These are phyloP conservation scores for Tetranychus cinnabarinus DNA, from an alignment of 1,140 invertebrate species.

Conservation along the genomic window DNA sequence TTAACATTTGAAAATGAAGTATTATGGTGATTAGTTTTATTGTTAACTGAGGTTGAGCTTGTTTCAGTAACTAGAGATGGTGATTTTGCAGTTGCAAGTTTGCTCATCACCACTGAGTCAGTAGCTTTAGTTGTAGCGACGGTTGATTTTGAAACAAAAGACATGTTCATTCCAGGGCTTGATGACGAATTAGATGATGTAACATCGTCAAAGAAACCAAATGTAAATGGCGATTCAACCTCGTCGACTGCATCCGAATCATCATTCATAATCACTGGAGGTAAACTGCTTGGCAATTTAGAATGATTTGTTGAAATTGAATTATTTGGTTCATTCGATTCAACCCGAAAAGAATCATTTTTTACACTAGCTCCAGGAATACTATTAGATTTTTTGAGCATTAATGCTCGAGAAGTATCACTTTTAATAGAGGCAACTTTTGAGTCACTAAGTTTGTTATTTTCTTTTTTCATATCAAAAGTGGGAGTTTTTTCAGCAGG, in stretches of 20 bases:
- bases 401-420: background rate
- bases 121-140: too few species aligned
- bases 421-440: too few species aligned
- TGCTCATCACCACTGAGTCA: background rate
- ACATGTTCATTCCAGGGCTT: too few species aligned
- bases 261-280: background rate
- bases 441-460: too few species aligned
- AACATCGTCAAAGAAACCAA: background rate
- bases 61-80: background rate
- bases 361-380: background rate
- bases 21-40: background rate
- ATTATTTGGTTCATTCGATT: background rate
- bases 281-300: background rate
- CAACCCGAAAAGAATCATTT: background rate
- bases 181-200: background rate
- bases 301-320: background rate
- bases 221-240: background rate
- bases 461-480: too few species aligned
- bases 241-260: background rate
- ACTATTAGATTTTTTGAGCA: background rate
- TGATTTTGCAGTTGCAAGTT: background rate
- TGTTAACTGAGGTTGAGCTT: background rate
- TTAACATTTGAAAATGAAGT: background rate
- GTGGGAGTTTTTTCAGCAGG: too few species aligned
- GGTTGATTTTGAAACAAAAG: too few species aligned